Percentiles rank a stretch among this genome's conserved stretches.
These are phyloP conservation scores for Euschistus heros DNA, from an alignment of 1,140 invertebrate genomes.

Conservation along the genomic window DNA sequence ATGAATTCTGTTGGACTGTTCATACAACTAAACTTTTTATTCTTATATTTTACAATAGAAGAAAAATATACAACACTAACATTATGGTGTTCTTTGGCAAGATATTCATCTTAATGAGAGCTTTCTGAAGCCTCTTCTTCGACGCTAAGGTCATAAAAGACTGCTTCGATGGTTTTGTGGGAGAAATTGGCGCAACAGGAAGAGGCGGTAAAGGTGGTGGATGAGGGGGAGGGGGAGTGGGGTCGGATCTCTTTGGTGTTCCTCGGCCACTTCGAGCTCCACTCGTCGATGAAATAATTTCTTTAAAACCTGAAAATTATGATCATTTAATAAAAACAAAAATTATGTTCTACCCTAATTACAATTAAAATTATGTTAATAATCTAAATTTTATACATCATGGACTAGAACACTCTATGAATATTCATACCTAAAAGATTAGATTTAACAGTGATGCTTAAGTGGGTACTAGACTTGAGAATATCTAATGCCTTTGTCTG, in stretches of 20 bases:
- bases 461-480: constrained; percentile 83
- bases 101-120: constrained; percentile 83
- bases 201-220: constrained; percentile 35
- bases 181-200: constrained; percentile 33
- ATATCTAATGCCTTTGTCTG: constrained; percentile 85
- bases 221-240: constrained; percentile 33
- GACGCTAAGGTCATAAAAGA: constrained; percentile 82
- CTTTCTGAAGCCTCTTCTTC: constrained; percentile 73
- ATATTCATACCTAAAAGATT: constrained; percentile 67
- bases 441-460: constrained; percentile 93
- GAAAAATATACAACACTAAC: constrained; percentile 36
- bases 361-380: neutral
- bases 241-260: constrained; percentile 41
- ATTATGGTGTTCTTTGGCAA: constrained; percentile 74
- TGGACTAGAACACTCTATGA: neutral
- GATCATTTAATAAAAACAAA: neutral
- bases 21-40: neutral
- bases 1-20: neutral
- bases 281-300: constrained; percentile 59
- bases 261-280: neutral
- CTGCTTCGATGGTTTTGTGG: constrained; percentile 47
- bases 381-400: neutral
- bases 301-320: constrained; percentile 49
- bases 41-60: neutral
- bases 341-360: neutral